A percentile compares a stretch with the other conserved stretches of the same genome.
phyloP scores from a whole-genome alignment of 2,113 vertebrate genomes.

The Aviceda subcristata region DNA sequence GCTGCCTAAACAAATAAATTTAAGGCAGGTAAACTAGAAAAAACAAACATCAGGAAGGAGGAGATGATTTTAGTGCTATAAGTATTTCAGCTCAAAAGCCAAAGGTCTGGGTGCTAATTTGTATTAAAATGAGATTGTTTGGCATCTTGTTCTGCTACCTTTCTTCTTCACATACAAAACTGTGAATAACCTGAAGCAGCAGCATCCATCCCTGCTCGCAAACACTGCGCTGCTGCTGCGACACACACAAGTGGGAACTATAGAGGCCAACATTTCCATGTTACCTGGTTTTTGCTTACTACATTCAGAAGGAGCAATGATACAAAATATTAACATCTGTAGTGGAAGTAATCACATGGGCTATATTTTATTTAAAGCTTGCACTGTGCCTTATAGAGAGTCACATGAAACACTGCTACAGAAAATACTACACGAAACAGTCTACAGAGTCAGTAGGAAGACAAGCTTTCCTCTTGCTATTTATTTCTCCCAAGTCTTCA shows the following conservation, averaged over 20 bases:
- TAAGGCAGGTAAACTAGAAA: not conserved
- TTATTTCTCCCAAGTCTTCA: not conserved
- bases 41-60: not conserved
- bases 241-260: not conserved
- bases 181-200: rapidly evolving
- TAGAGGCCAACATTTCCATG: not conserved
- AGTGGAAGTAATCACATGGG: not conserved
- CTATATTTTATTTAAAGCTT: not conserved
- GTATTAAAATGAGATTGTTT: not conserved
- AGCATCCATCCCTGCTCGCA: not conserved
- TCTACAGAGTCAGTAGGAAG: not conserved
- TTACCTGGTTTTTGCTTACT: not conserved
- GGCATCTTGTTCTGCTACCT: not conserved
- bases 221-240: not conserved
- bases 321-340: not conserved
- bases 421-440: not conserved
- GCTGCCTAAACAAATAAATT: not conserved
- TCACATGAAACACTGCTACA: not conserved
- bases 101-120: not conserved
- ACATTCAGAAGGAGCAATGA: not conserved
- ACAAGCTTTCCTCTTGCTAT: not conserved
- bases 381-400: not conserved
- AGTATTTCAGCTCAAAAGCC: not conserved
- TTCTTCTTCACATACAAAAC: not conserved
- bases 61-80: not conserved